Evolutionary conservation across 2,888 invertebrate species (phyloP).

Genomic region (Ormyrus nitidulus): DNA sequence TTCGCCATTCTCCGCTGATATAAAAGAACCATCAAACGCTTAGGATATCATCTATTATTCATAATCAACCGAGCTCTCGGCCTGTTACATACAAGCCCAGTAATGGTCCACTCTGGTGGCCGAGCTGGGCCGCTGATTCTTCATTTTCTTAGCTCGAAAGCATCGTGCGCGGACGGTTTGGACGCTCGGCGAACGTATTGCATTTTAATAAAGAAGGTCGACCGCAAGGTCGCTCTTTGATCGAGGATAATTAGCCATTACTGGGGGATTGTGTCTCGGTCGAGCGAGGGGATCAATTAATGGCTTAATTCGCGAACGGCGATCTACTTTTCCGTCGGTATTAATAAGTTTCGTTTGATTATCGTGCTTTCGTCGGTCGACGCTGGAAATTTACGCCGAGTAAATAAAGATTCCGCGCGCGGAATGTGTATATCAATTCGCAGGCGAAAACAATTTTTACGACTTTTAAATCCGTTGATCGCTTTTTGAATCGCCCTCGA

Average conservation of each 20-base stretch:
- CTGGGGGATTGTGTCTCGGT: slow-evolving; percentile 31
- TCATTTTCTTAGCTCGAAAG: neutral
- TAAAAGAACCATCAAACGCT: slow-evolving; percentile 48
- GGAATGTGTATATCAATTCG: slow-evolving; percentile 3
- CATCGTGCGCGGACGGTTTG: too few relatives aligned
- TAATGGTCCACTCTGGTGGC: neutral
- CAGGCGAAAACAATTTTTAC: slow-evolving; percentile 16
- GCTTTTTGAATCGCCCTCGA: too few relatives aligned
- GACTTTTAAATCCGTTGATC: neutral
- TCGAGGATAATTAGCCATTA: slow-evolving; percentile 51
- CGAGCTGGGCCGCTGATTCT: neutral
- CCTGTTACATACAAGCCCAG: neutral
- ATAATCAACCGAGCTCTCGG: slow-evolving; percentile 33
- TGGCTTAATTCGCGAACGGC: slow-evolving; percentile 18
- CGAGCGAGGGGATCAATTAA: slow-evolving; percentile 48
- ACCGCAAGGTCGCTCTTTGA: slow-evolving; percentile 47
- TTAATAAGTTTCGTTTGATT: too few relatives aligned
- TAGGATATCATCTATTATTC: slow-evolving; percentile 55
- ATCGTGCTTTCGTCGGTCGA: too few relatives aligned
- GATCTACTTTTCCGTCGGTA: neutral
- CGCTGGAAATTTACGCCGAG: neutral
- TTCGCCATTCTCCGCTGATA: slow-evolving; percentile 40
- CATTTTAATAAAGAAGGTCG: slow-evolving; percentile 48
- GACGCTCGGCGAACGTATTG: neutral
- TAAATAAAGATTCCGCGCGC: slow-evolving; percentile 1